Evolutionary conservation across 2,888 invertebrate genomes (phyloP).

Genomic region (Noctua pronuba): DNA sequence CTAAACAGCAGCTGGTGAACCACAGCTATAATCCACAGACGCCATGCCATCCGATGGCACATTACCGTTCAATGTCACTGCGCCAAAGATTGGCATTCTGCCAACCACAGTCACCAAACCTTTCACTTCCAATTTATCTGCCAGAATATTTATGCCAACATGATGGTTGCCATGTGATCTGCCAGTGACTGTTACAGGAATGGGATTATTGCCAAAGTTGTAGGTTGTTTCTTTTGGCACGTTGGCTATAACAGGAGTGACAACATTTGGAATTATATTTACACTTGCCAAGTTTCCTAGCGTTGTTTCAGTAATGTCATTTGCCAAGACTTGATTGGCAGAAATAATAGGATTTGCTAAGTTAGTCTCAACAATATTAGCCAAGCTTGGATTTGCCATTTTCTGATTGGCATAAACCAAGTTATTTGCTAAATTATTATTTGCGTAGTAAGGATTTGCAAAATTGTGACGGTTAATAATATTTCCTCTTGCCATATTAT

Average conservation of each 20-base stretch:
- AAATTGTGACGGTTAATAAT: conserved; percentile 38
- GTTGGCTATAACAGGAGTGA: not conserved
- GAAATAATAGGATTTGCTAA: conserved; percentile 15
- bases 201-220: conserved; percentile 45
- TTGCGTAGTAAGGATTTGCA: conserved; percentile 20
- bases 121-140: conserved; percentile 79
- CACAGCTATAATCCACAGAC: conserved; percentile 70
- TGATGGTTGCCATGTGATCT: conserved; percentile 40
- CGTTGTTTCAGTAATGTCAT: conserved; percentile 20
- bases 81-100: conserved; percentile 78
- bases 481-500: conserved; percentile 26
- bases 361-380: conserved; percentile 2
- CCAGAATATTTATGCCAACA: conserved; percentile 75
- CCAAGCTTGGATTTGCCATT: not conserved
- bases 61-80: conserved; percentile 76
- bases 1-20: conserved; percentile 9
- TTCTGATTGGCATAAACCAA: not conserved
- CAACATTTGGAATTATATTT: conserved; percentile 14
- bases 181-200: conserved; percentile 35
- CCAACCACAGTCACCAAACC: conserved; percentile 79
- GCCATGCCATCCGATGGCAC: conserved; percentile 77
- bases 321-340: conserved; percentile 19
- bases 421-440: conserved; percentile 25
- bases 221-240: conserved; percentile 15
- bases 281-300: conserved; percentile 20